phyloP scores from a whole-genome alignment of 92 coral and sea anemone genomes.

The Epizoanthus illoricatus region DNA sequence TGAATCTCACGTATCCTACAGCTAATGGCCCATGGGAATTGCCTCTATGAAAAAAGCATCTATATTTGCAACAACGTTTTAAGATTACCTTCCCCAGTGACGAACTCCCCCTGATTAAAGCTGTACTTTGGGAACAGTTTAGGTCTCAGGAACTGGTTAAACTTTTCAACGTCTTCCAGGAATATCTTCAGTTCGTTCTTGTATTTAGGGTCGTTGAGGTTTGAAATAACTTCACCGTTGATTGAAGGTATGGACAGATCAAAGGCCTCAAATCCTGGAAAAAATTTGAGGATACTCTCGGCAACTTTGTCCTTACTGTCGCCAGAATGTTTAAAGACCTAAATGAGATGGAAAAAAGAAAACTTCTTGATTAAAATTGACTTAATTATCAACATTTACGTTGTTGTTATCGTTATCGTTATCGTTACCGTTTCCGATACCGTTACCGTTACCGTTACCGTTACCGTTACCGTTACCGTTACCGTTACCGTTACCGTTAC shows the following conservation, averaged over 20 bases:
- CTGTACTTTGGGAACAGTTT: constrained; percentile 55
- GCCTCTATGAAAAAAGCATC: not conserved
- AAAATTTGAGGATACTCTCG: no score
- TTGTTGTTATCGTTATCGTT: no score
- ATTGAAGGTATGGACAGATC: not conserved
- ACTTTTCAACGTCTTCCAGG: constrained; percentile 48
- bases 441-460: no score
- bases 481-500: no score
- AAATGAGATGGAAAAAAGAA: not conserved
- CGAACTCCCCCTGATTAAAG: constrained; percentile 52
- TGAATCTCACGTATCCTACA: not conserved
- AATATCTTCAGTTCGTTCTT: constrained; percentile 44
- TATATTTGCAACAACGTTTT: not conserved
- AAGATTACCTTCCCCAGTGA: constrained; percentile 68
- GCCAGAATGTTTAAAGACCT: not conserved
- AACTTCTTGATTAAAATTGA: no score
- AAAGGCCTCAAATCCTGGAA: no score
- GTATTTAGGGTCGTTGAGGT: constrained; percentile 44
- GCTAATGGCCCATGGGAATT: not conserved
- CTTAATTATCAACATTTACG: no score
- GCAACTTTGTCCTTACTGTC: not conserved
- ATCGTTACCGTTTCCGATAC: no score
- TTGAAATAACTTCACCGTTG: constrained; percentile 33
- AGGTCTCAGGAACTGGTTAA: constrained; percentile 34
- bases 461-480: no score